Evolutionary conservation across 2,113 vertebrate genomes (phyloP), one percentile per base, ranked within the genome.

Genomic region (Coptodon rendalli): DNA sequence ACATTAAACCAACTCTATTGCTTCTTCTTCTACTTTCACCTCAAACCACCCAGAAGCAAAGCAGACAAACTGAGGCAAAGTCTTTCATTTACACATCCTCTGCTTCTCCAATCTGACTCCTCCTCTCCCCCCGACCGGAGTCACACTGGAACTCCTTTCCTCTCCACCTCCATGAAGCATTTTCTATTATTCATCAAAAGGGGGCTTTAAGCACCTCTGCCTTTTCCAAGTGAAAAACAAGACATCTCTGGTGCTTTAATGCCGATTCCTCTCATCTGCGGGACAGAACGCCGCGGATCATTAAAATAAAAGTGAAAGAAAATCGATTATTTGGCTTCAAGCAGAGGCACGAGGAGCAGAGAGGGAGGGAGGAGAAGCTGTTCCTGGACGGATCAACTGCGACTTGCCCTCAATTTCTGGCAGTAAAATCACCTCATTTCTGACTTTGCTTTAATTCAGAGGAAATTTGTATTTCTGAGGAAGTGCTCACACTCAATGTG

Each of bases 131-230:
- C 76, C 84, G 85, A 57, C 6, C 2, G 3, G 68, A 89, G 66
- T 14, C 1, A 9, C 83, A 22, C 68, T 85, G 43, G 57, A 87
- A 24, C 48, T 86, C 80, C 82, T 81, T 79, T 80, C 61, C 68
- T 85, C 73, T 78, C 61, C 59, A 82, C 89, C 88, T 85, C 84
- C 81, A 68, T 80, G 83, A 87, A 94, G 86, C 52, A 79, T 83
- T 82, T 88, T 94, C 82, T 88, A 95, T 95, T 95, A 92, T 94
- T 95, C 91, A 94, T 95, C 87, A 92, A 94, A 92, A 50, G 87
- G n/a, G n/a, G 56, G 87, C 90, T 71, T 76, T 84, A 86, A 84
- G 89, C 89, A 56, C 53, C 85, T 90, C 86, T 94, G 61, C 57
- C 66, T 89, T 85, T 86, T 85, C 85, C 24, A 45, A 89, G 76